Evolutionary conservation across 2,797 vertebrate genomes (phyloP), one percentile per base, ranked within the genome.

Genomic region (Chaunax sp.): DNA sequence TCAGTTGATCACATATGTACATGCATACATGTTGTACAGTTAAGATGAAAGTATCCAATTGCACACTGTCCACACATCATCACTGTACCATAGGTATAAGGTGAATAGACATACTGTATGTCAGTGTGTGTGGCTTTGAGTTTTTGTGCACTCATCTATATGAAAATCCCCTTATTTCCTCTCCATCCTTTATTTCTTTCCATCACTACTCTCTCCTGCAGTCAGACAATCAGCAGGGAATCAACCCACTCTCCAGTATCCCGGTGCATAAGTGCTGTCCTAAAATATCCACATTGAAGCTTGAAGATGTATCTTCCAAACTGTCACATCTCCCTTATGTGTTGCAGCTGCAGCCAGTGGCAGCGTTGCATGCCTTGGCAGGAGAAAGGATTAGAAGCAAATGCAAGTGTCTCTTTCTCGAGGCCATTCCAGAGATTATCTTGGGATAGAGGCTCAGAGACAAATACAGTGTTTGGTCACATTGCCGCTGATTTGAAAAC

Each of bases 241-340:
- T 37, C 35, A 37, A 14, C 5, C 28, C 28, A 30, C 28, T 9
- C 28, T 30, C 28, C 28, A 30, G 28, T n/a, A n/a, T n/a, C n/a
- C n/a, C n/a, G n/a, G n/a, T n/a, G n/a, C n/a, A 83, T 56, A 77
- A 81, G 60, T 25, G 57, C 37, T 66, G 46, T 78, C 78, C 75
- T 68, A 80, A 80, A 86, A 85, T 80, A 81, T 67, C 71, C 77
- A 71, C 72, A 78, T 47, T 67, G 57, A 77, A 80, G 75, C 53
- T 30, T n/a, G 70, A 61, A 56, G 67, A 59, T 70, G 47, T 52
- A 28, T 71, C 33, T 70, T 67, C 64, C 46, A 46, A 81, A 70
- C 63, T 74, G 78, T 76, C 75, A 72, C 55, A 64, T 83, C 54
- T 63, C 77, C 45, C 61, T 69, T 57, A 53, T 72, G 66, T 60